Conservation (phyloP, 2,113 vertebrate genomes). For the Cariama cristata region DNA sequence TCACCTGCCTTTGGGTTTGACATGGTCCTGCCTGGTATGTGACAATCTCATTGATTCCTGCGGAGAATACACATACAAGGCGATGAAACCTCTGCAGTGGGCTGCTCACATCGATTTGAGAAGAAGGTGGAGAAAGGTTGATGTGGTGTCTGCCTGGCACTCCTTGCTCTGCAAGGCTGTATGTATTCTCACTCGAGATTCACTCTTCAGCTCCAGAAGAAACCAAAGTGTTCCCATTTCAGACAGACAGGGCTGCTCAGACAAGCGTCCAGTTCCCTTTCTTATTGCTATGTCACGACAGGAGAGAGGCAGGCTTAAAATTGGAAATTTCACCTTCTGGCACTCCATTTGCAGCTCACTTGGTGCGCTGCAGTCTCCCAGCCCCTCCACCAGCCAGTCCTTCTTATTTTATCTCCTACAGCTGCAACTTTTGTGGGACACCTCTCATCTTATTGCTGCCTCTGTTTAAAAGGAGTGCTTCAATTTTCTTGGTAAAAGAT, state of each 20-base stretch:
- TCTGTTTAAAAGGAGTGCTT: not conserved
- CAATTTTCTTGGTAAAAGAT: not conserved
- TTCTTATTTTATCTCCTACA: not conserved
- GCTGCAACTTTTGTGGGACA: not conserved
- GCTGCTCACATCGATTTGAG: not conserved
- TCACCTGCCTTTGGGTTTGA: not conserved
- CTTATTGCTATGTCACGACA: not conserved
- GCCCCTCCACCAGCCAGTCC: not conserved
- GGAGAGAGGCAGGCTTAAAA: not conserved
- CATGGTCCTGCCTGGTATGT: not conserved
- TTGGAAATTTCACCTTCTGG: not conserved
- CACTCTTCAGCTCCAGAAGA: not conserved
- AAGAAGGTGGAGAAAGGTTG: not conserved
- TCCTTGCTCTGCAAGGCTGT: not conserved
- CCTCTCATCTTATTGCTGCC: not conserved
- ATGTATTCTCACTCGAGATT: not conserved
- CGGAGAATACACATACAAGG: not conserved
- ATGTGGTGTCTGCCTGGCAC: not conserved
- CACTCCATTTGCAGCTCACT: accelerated
- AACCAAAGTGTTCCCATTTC: not conserved
- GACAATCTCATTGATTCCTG: not conserved
- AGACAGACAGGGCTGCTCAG: not conserved
- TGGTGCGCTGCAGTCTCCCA: not conserved
- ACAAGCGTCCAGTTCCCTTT: not conserved
- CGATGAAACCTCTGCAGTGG: not conserved